These are phyloP conservation scores for Bubalus kerabau DNA, from an alignment of 2,113 vertebrate genomes.

Conservation along the genomic window DNA sequence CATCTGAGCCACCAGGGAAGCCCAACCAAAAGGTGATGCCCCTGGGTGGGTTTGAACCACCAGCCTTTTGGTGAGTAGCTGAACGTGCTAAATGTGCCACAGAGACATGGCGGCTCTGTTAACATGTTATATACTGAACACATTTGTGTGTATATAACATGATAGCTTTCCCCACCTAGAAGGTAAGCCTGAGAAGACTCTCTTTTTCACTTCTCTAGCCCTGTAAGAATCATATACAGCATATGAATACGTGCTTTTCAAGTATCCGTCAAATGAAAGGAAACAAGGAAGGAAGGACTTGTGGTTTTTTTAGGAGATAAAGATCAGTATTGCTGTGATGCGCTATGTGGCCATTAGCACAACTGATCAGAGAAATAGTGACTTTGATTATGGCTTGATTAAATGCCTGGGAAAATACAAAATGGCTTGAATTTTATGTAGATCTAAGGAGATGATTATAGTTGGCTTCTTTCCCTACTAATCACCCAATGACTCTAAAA, in stretches of 20 bases:
- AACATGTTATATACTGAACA: not conserved
- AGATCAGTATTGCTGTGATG: not conserved
- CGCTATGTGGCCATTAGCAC: not conserved
- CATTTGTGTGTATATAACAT: too few species aligned
- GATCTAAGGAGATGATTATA: not conserved
- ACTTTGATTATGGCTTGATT: not conserved
- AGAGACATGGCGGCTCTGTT: not conserved
- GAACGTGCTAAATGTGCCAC: not conserved
- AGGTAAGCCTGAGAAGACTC: too few species aligned
- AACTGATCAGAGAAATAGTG: not conserved
- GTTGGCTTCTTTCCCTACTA: conserved; percentile 19
- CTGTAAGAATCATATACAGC: not conserved
- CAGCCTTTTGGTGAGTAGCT: not conserved
- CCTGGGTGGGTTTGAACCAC: not conserved
- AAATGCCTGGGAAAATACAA: not conserved
- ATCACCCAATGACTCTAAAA: not conserved
- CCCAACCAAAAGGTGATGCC: not conserved
- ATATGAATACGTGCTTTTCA: not conserved
- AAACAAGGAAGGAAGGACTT: not conserved
- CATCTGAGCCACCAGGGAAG: not conserved
- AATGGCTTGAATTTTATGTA: conserved; percentile 18
- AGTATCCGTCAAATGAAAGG: not conserved
- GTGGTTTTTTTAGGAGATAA: not conserved
- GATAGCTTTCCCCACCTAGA: not conserved
- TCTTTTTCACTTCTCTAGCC: not conserved